These are phyloP conservation scores for Eidolon helvum DNA, from an alignment of 2,113 vertebrate genomes.

Conservation along the genomic window DNA sequence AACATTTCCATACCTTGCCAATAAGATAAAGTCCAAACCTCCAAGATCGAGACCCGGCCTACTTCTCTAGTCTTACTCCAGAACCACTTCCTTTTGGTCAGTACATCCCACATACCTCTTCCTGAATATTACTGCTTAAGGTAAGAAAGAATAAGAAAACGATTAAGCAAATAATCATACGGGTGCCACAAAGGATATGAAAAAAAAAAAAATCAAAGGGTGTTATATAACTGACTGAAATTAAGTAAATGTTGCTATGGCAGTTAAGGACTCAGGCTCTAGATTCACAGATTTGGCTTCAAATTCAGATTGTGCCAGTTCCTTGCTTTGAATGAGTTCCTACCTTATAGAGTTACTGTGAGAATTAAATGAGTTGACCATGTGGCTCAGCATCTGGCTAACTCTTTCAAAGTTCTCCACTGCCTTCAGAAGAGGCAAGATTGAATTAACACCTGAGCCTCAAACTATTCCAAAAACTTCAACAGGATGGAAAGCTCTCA, in stretches of 20 bases:
- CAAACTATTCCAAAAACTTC: too few species aligned
- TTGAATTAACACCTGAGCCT: too few species aligned
- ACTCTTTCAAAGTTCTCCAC: background rate
- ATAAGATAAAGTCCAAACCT: background rate
- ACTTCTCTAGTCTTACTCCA: background rate
- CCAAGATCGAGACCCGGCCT: background rate
- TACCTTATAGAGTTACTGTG: background rate
- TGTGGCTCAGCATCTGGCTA: background rate
- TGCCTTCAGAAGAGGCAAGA: background rate
- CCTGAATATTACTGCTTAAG: background rate
- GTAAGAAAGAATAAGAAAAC: background rate
- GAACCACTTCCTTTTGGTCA: background rate
- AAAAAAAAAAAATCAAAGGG: background rate
- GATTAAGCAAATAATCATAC: background rate
- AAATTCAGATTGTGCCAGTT: background rate
- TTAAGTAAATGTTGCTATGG: background rate
- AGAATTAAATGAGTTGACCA: background rate
- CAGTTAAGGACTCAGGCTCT: background rate
- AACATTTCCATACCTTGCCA: background rate
- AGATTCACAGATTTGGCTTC: background rate
- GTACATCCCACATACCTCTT: background rate
- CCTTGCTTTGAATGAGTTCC: background rate
- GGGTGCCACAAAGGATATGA: background rate
- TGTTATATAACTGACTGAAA: background rate
- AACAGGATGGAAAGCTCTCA: too few species aligned